These are phyloP conservation scores for Bradypus variegatus DNA, from an alignment of 2,797 vertebrate species.

Conservation along the genomic window DNA sequence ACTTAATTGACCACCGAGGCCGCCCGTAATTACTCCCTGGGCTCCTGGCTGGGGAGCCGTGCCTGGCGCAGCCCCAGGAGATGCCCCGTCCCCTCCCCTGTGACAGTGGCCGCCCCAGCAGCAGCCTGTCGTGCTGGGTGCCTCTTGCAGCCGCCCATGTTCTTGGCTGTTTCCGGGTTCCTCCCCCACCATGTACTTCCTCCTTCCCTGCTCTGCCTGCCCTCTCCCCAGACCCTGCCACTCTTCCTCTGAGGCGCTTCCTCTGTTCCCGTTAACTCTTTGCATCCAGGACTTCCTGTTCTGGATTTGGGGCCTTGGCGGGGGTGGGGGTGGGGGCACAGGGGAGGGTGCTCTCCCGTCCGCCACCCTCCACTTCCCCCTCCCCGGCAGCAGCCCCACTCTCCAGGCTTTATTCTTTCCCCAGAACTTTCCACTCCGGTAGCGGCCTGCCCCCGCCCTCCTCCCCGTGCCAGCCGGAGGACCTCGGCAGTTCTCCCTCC, in stretches of 20 bases:
- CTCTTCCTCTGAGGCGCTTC: constrained; percentile 40
- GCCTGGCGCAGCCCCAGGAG: constrained; percentile 40
- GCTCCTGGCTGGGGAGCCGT: constrained; percentile 35
- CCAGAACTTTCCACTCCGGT: constrained; percentile 35
- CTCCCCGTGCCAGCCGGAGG: constrained; percentile 15
- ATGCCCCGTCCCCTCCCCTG: constrained; percentile 14
- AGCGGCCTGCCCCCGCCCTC: background rate
- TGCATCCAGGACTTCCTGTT: constrained; percentile 55
- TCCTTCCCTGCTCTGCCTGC: constrained; percentile 42
- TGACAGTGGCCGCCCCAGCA: constrained; percentile 33
- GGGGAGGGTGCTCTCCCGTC: background rate
- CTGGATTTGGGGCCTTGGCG: background rate
- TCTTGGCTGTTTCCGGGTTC: constrained; percentile 51
- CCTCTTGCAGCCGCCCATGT: constrained; percentile 48
- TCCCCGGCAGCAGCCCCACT: background rate
- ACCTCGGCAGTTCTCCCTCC: background rate
- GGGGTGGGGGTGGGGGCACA: background rate
- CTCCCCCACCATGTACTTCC: constrained; percentile 51
- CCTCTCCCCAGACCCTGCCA: background rate
- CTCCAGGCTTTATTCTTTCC: background rate
- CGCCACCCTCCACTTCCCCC: background rate
- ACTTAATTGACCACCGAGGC: constrained; percentile 59
- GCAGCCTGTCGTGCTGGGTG: constrained; percentile 6
- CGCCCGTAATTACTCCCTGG: constrained; percentile 53
- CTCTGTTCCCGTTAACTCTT: constrained; percentile 57